Evolutionary conservation across 2,113 vertebrate species (phyloP), one percentile per base, ranked within the genome.

Genomic region (Poicephalus meyeri): DNA sequence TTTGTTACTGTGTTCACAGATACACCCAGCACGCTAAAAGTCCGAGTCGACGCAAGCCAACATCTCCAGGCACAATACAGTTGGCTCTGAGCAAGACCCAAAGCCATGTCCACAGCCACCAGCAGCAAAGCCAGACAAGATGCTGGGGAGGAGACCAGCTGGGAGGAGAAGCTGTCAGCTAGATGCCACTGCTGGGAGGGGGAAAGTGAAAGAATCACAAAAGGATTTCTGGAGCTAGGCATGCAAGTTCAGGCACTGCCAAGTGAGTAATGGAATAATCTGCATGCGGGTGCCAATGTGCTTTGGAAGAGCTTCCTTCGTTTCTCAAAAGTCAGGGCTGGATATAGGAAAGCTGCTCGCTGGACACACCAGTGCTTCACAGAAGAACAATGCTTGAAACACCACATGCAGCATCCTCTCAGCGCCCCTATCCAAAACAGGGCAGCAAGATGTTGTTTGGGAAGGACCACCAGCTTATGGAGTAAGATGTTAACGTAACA

Each of bases 251-350:
- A 95, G 80, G 39, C 68, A 93, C 31, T 97, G 97, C 97, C 97
- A 98, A 98, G 89, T 97, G 95, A 97, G 97, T 97, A 97, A 97
- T 96, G 97, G 97, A 97, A 98, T 97, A 97, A 97, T 96, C 96
- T 85, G 80, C 46, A 46, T 8, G 74, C 4, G 12, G 56, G 93
- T 97, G 97, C 97, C 98, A 97, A 94, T 91, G 92, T 94, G 93
- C 95, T 97, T 97, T 97, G 95, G 93, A 98, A 97, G 91, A 90
- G 95, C 94, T 96, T 96, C 94, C 95, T 92, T 93, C 92, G 41
- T 86, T 95, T 97, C 96, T 97, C 96, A 96, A 98, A 97, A 96
- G 81, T 93, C 96, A 97, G 82, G 73, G 92, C 77, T 95, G 89
- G 84, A 95, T 98, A 94, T 96, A 98, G 96, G 85, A 97, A 97